Base-by-base conservation (phyloP, 1,140 invertebrate genomes). In the Drosophila teissieri region DNA sequence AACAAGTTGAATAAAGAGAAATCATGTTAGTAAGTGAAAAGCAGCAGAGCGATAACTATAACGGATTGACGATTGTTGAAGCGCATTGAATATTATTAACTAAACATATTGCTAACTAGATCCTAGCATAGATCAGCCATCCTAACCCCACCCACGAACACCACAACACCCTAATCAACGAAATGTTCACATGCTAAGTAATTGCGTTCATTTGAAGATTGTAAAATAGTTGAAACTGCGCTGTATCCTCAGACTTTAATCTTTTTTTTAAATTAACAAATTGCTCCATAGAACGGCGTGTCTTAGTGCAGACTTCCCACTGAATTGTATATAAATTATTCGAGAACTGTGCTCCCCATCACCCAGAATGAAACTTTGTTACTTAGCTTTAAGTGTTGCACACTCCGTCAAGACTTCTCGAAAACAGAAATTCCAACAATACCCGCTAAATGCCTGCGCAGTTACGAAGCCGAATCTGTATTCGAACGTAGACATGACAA, bases 381-480 rank as follows among this genome's bases (percentile, higher is more conserved):
- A 88, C 67, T 78, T 88, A 88, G 77, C 76, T 88, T 89, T 88
- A 88, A 88, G 83, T 89, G 83, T 89, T 88, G 84, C 84, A 88
- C 79, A 82, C 85, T 81, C 83, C 76, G 63, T 89, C 74, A 83
- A 64, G 74, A 83, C 58, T 79, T 88, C 62, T 63, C 65, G 52
- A 68, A 52, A 73, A 62, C 56, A 63, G 40, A 57, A 55, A 65
- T 67, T 65, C 69, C 58, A 79, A 52, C 45, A 53, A 80, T 57
- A 40, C 56, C 54, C 51, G 44, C 61, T 56, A 46, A 65, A 52
- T 40, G 42, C 76, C 46, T 53, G 49, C 31, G 49, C 63, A 49
- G 68, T 52, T 63, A 48, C 40, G 39, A 54, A 48, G 17, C 15
- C 44, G 42, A 58, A 27, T 51, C 48, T 31, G 48, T 15, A 34